Conservation (phyloP, 2,113 vertebrate genomes). For the Syrrhaptes paradoxus region DNA sequence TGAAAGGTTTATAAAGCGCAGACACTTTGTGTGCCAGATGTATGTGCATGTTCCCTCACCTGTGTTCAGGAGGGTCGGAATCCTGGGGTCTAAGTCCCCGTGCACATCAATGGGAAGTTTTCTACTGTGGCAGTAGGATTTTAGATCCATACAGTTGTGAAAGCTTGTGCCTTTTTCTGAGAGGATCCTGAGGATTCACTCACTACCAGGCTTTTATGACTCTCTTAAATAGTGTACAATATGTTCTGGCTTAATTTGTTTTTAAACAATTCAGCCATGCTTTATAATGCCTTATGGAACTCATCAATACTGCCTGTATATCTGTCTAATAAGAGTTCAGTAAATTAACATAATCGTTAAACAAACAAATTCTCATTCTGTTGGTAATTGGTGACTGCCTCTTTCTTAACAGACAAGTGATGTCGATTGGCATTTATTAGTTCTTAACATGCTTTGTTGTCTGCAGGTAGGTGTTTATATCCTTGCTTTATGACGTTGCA, state of each 20-base stretch:
- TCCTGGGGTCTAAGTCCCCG: background rate
- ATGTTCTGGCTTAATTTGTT: conserved; percentile 16
- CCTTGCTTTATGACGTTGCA: background rate
- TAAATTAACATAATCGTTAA: conserved; percentile 42
- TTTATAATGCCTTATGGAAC: conserved; percentile 12
- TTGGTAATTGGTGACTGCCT: background rate
- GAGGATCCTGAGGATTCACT: background rate
- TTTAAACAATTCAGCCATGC: conserved; percentile 3
- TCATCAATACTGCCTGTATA: background rate
- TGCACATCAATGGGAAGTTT: background rate
- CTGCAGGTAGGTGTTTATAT: background rate
- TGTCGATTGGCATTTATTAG: background rate
- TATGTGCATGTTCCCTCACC: background rate
- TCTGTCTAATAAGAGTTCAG: background rate
- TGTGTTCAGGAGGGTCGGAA: background rate
- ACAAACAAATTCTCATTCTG: background rate
- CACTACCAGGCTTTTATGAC: background rate
- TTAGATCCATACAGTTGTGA: background rate
- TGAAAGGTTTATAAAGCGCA: background rate
- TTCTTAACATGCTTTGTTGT: background rate
- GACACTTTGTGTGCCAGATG: background rate
- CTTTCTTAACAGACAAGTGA: background rate
- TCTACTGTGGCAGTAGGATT: background rate
- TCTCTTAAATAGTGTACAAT: background rate
- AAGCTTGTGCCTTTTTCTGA: background rate